Conservation (phyloP, 2,888 invertebrate species). For the Conops quadrifasciatus region DNA sequence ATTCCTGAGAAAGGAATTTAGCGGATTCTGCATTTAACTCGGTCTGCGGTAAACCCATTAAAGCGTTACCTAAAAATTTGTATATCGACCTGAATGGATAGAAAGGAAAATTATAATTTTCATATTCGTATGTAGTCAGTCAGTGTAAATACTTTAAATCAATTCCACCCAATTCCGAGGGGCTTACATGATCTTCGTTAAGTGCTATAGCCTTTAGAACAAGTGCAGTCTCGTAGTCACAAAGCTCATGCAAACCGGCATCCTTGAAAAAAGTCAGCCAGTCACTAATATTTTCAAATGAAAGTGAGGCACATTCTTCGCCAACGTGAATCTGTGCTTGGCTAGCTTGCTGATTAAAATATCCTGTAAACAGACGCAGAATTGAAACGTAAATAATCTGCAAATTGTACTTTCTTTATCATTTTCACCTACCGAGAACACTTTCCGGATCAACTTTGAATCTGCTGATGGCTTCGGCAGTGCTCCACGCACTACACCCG, state of each 20-base stretch:
- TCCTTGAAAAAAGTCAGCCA: slow-evolving; percentile 54
- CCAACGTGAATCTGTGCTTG: slow-evolving; percentile 49
- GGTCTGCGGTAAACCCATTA: slow-evolving; percentile 58
- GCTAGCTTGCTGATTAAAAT: slow-evolving; percentile 45
- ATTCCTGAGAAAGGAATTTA: slow-evolving; percentile 53
- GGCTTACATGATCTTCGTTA: slow-evolving; percentile 40
- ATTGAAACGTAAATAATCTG: neutral
- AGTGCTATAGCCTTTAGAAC: slow-evolving; percentile 49
- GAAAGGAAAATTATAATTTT: neutral
- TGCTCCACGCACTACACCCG: slow-evolving; percentile 29
- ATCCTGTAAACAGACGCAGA: slow-evolving; percentile 46
- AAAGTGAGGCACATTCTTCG: slow-evolving; percentile 53
- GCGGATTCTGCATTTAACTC: slow-evolving; percentile 48
- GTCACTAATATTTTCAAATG: slow-evolving; percentile 52
- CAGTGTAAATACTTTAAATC: slow-evolving; percentile 42
- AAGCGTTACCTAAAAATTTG: slow-evolving; percentile 54
- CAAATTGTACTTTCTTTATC: too few species aligned
- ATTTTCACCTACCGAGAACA: slow-evolving; percentile 15
- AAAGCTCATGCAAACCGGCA: slow-evolving; percentile 42
- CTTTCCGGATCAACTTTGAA: slow-evolving; percentile 23
- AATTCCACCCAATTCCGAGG: slow-evolving; percentile 36
- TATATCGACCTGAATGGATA: slow-evolving; percentile 54
- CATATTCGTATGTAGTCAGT: neutral
- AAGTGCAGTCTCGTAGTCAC: slow-evolving; percentile 54
- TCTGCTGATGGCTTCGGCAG: slow-evolving; percentile 11